Evolutionary conservation across 2,113 vertebrate genomes (phyloP), one percentile per base, ranked within the genome.

Genomic region (Hyperoodon ampullatus): DNA sequence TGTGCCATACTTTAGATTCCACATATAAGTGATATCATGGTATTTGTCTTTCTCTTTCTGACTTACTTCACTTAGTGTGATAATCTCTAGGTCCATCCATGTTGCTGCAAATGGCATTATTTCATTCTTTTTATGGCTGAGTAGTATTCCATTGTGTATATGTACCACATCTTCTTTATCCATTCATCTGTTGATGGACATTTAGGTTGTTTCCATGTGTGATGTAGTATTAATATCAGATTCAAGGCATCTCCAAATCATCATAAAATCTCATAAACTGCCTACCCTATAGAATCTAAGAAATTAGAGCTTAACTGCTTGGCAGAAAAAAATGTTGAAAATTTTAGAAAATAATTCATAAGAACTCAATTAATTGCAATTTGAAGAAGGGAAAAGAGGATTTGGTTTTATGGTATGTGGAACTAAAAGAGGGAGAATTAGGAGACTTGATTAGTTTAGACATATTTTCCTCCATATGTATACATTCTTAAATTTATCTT

Each of bases 391-490:
- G 28, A 68, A 88, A 96, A 86, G 47, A 93, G 16, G 33, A 47
- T 95, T 98, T 96, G 39, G 33, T 80, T 88, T 86, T 53, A 55
- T 2, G 35, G 8, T 82, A 65, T 68, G 8, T 96, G 23, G 6
- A 77, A 86, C 16, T 95, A 84, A 90, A 95, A 74, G 28, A 74
- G 68, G 75, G 44, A 95, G 50, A 92, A 92, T 72, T 92, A 81
- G 42, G 33, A 71, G 77, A 58, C 18, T 87, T 95, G 35, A 65
- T 85, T 94, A 84, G 28, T 10, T 90, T 85, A 86, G 28, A 14
- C 47, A 75, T 89, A 89, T 85, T 96, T 97, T 96, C 33, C 50
- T 90, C 44, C 71, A 50, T 85, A 92, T 88, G 42, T 61, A 72
- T 77, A n/a, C 5, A 50, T 88, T 96, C 15, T 91, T 86, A 91